Conservation (phyloP, 2,113 vertebrate genomes). For the Ictalurus furcatus region DNA sequence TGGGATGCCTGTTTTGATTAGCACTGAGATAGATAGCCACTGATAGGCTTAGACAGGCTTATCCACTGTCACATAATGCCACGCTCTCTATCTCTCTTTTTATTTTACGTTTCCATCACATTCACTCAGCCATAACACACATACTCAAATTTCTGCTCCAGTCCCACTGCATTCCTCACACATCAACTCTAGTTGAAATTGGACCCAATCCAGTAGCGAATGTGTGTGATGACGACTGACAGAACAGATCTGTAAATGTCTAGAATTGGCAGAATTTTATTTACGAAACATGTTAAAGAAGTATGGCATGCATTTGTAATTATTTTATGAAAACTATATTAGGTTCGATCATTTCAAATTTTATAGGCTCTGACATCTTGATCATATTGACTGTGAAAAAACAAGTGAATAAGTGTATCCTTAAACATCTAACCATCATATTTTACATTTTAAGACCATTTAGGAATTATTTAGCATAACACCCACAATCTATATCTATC, state of each 20-base stretch:
- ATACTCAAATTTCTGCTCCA: background rate
- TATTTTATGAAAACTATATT: too few species aligned
- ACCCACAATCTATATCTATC: too few species aligned
- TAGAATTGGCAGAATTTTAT: background rate
- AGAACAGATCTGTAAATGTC: background rate
- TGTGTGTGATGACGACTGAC: background rate
- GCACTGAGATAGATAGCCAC: conserved; percentile 21
- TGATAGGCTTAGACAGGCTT: conserved; percentile 44
- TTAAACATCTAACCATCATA: too few species aligned
- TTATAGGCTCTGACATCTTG: too few species aligned
- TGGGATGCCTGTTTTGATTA: conserved; percentile 44
- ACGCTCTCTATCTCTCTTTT: background rate
- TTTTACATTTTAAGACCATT: too few species aligned
- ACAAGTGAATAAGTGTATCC: too few species aligned
- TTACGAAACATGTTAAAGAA: background rate
- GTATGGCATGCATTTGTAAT: too few species aligned
- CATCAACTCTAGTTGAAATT: background rate
- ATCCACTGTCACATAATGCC: background rate
- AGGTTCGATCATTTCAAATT: too few species aligned
- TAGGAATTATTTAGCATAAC: too few species aligned
- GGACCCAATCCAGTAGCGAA: background rate
- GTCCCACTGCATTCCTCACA: background rate
- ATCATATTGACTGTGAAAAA: too few species aligned
- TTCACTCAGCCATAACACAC: background rate
- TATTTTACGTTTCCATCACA: background rate